phyloP scores from a whole-genome alignment of 2,888 invertebrate genomes.

The Ypsolopha sequella region DNA sequence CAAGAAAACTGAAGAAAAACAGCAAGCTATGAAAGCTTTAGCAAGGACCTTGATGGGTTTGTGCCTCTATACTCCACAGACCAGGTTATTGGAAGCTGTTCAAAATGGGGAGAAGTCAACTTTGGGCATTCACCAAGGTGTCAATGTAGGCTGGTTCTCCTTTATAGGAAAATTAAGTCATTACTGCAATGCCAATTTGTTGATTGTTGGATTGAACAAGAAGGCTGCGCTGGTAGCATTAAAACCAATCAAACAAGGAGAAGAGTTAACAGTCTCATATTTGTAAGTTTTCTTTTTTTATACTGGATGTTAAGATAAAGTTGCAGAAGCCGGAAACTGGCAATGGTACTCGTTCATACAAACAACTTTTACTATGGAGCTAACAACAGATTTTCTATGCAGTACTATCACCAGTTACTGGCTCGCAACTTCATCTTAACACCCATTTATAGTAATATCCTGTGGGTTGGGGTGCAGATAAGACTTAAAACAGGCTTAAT shows the following conservation, averaged over 20 bases:
- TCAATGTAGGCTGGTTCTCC: slow-evolving; percentile 6
- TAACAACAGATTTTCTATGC: no score
- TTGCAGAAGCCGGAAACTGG: no score
- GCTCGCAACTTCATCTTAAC: no score
- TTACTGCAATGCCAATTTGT: slow-evolving; percentile 7
- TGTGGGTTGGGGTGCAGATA: no score
- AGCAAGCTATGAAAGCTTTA: background rate
- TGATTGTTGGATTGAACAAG: slow-evolving; percentile 6
- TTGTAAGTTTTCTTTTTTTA: slow-evolving; percentile 5
- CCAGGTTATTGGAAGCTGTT: background rate
- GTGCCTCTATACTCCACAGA: background rate
- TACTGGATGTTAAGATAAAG: background rate
- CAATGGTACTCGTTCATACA: no score
- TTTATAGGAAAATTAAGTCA: slow-evolving; percentile 9
- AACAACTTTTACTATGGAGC: no score
- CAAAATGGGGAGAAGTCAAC: background rate
- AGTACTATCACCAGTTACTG: no score
- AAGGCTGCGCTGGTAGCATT: slow-evolving; percentile 7
- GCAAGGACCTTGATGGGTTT: background rate
- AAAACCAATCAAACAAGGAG: slow-evolving; percentile 6
- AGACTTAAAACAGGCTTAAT: no score
- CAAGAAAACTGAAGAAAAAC: background rate
- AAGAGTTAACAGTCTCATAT: slow-evolving; percentile 7
- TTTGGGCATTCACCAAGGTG: background rate
- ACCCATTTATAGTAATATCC: no score